Base-by-base conservation (phyloP, 2,888 invertebrate genomes). In the Cataglyphis rosenhaueri region DNA sequence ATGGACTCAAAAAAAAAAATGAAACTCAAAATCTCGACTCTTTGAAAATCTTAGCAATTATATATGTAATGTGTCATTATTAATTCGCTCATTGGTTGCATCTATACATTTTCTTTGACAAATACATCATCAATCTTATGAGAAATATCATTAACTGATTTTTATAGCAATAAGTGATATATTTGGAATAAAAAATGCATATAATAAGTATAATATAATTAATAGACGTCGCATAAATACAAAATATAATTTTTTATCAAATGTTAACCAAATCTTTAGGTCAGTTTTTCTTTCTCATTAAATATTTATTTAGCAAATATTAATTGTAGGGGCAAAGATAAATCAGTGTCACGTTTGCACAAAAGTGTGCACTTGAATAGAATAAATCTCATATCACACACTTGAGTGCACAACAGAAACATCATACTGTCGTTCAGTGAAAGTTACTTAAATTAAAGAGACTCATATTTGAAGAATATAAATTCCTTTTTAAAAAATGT, bases 1-100 rank as follows among this genome's bases (percentile, higher is more conserved):
- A 35, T 59, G 68, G 64, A 81, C 66, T 82, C 38, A 18, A 62
- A 35, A 35, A 12, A 9, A 29, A 29, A 21, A 57, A 10, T 29
- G 15, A 0, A 41, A 61, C n/a, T 64, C 41, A 52, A 81, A 81
- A 81, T 81, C 41, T 81, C 25, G 18, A 21, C 2, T 29, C 18
- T 66, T 57, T 15, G 29, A 84, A 84, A 86, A 61, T 65, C 9
- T 25, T 38, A n/a, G 4, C 25, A n/a, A 41, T 38, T 10, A 15
- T 38, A 21, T 12, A 25, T 48, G 5, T 41, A 59, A 70, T n/a
- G n/a, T n/a, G n/a, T 76, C 38, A 35, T 55, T 48, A 5, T 52
- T 12, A 2, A 5, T 18, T 25, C 38, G n/a, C 9, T 35, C 21
- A 52, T 35, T 44, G 35, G 10, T 74, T 44, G 9, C 44, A 4